Evolutionary conservation across 1,140 invertebrate species (phyloP), one percentile per base, ranked within the genome.

Genomic region (Hydropsyche tenuis): DNA sequence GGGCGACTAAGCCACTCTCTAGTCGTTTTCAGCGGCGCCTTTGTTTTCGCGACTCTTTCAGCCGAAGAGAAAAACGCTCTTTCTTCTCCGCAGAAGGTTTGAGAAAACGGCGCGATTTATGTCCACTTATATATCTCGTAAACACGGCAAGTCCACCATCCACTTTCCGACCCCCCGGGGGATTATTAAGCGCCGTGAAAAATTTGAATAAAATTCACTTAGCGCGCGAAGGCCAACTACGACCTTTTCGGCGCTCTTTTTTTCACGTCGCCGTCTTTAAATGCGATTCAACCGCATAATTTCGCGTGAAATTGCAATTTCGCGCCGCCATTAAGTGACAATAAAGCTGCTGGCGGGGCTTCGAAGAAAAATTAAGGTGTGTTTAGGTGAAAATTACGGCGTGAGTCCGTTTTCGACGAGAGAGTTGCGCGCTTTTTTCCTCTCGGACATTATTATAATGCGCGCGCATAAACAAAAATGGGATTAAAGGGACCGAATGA

Each of bases 181-280:
- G 69, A 75, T 75, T 75, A 75, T 72, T 75, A 75, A 56, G 69
- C 43, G 53, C 72, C 69, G 74, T 75, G 74, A 75, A 75, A 75
- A 75, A 75, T 75, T 75, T 72, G 69, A 75, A 72, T 72, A 75
- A 75, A 75, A 75, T 75, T 75, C 74, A 75, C 56, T 75, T 72
- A 69, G 30, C 69, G 63, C 69, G 22, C 69, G 23, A 23, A n/a
- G 43, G 27, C 56, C 16, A 22, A 53, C n/a, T 18, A 16, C 48
- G 22, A 53, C 22, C 16, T 16, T 22, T 53, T 53, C 16, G 48
- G n/a, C 6, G 16, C 22, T 16, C 22, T 53, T 14, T 18, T 53
- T 53, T 37, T 16, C 12, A 7, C 12, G 22, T 48, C 56, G 43
- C 14, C 53, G 6, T 43, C 65, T 30, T 43, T 42, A 43, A 71